These are phyloP conservation scores for Rostratula benghalensis DNA, from an alignment of 2,113 vertebrate species.

Conservation along the genomic window DNA sequence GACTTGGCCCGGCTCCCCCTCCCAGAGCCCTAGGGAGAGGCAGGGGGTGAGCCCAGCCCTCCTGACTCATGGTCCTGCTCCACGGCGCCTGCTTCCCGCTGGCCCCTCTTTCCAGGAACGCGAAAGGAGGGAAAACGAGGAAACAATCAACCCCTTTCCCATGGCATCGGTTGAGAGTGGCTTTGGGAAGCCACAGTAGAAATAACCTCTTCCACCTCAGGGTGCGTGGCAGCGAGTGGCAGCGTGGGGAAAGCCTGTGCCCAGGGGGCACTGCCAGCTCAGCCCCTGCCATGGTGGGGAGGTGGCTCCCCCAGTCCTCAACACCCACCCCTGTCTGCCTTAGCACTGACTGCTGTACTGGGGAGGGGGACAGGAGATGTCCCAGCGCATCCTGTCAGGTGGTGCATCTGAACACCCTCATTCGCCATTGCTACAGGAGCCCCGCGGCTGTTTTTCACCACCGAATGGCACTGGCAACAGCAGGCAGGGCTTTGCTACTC, in stretches of 20 bases:
- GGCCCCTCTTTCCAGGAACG: constrained; percentile 4
- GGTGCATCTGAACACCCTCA: rapidly evolving
- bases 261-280: not conserved
- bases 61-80: not conserved
- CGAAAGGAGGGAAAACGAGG: not conserved
- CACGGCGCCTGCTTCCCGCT: not conserved
- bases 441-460: rapidly evolving
- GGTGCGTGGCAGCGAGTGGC: not conserved
- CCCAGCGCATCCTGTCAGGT: not conserved
- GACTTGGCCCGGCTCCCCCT: not conserved
- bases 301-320: not conserved
- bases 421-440: not conserved
- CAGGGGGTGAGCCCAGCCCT: not conserved
- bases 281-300: rapidly evolving
- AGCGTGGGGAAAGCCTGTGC: not conserved
- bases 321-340: not conserved
- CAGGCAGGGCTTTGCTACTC: not conserved
- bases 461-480: rapidly evolving
- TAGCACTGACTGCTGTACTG: too few relatives aligned
- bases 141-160: not conserved
- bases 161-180: rapidly evolving
- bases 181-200: not conserved
- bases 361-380: not conserved
- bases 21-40: not conserved
- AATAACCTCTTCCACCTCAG: not conserved